Percentiles rank a stretch among this genome's conserved stretches.
Conservation (phyloP, 2,888 invertebrate genomes). For the Maniola hyperantus region DNA sequence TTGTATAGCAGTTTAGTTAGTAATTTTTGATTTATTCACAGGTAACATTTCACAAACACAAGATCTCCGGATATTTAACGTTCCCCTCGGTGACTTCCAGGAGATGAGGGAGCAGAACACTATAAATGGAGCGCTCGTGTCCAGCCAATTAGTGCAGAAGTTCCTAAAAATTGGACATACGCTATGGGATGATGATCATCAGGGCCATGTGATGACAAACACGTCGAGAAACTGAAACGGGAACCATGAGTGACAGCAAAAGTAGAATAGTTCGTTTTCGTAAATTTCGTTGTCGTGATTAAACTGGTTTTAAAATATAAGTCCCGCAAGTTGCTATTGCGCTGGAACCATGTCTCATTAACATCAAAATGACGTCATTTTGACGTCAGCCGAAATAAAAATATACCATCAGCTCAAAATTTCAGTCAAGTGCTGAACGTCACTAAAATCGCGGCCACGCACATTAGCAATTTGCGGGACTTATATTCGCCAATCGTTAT, state of each 20-base stretch:
- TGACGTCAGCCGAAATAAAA: too few species aligned
- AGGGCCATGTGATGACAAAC: constrained; percentile 4
- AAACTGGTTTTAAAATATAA: background rate
- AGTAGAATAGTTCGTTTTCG: background rate
- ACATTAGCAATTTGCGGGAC: too few species aligned
- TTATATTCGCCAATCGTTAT: too few species aligned
- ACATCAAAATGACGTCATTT: too few species aligned
- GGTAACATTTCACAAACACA: constrained; percentile 49
- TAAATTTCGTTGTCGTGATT: background rate
- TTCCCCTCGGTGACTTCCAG: constrained; percentile 41
- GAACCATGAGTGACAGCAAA: constrained; percentile 6
- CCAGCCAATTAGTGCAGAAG: constrained; percentile 51
- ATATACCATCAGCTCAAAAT: too few species aligned
- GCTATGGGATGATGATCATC: constrained; percentile 46
- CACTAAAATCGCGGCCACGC: too few species aligned
- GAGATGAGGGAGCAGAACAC: constrained; percentile 43
- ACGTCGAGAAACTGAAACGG: background rate
- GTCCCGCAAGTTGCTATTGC: too few species aligned
- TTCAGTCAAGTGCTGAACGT: too few species aligned
- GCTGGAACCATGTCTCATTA: too few species aligned
- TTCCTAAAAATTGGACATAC: constrained; percentile 52
- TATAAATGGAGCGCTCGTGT: constrained; percentile 56
- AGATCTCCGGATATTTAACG: constrained; percentile 45
- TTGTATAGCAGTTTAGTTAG: background rate
- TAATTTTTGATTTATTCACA: constrained; percentile 30